Evolutionary conservation across 2,797 vertebrate species (phyloP).

Genomic region (Coluber constrictor): DNA sequence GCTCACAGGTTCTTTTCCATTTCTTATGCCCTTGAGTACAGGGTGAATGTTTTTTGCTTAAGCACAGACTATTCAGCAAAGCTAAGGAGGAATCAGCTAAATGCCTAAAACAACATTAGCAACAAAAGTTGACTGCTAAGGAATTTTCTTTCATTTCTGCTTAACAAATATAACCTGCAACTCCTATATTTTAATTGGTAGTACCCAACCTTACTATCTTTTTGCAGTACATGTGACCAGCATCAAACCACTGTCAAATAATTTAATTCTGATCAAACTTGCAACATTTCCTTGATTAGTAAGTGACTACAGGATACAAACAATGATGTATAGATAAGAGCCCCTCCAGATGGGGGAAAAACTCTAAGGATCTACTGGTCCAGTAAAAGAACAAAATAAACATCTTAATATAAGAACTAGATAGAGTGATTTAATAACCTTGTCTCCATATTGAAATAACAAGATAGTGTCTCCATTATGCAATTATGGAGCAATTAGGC

Average conservation of each 20-base stretch:
- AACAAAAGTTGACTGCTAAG: not conserved
- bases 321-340: not conserved
- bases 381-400: not conserved
- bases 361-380: not conserved
- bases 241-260: not conserved
- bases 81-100: not conserved
- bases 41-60: not conserved
- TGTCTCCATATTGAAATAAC: not conserved
- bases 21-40: constrained; percentile 6
- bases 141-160: not conserved
- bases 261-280: not conserved
- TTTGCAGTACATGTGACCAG: not conserved
- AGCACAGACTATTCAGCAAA: not conserved
- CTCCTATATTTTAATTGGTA: not conserved
- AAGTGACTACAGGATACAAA: not conserved
- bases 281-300: not conserved
- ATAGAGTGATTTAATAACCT: not conserved
- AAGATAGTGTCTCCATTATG: not conserved
- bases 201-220: not conserved
- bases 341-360: not conserved
- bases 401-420: not conserved
- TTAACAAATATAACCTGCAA: not conserved
- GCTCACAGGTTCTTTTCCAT: not conserved
- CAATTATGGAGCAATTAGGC: not conserved
- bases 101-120: not conserved